Conservation (phyloP, 2,113 vertebrate species). For the Morone chrysops region DNA sequence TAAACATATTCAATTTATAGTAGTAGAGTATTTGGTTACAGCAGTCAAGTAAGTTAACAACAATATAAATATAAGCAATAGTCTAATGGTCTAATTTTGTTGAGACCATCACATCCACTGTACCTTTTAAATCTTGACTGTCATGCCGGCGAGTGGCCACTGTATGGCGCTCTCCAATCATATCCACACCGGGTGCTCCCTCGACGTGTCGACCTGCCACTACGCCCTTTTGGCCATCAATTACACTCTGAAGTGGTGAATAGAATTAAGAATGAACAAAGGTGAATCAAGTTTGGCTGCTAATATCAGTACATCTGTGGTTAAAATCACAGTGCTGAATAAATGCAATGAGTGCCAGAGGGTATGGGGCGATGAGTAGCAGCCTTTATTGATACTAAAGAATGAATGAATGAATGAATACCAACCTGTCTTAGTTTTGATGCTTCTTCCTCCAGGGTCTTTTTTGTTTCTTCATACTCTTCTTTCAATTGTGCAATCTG, state of each 20-base stretch:
- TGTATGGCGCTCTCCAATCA: conserved; percentile 75
- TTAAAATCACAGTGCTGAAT: background rate
- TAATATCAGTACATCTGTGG: background rate
- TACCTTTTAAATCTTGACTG: conserved; percentile 82
- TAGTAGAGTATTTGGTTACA: too few species aligned
- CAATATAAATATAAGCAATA: background rate
- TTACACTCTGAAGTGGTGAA: conserved; percentile 56
- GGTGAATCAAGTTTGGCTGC: background rate
- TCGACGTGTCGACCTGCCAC: conserved; percentile 46
- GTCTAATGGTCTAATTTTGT: too few species aligned
- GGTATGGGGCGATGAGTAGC: too few species aligned
- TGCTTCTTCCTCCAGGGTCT: conserved; percentile 82
- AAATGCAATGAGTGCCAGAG: background rate
- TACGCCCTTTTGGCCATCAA: conserved; percentile 54
- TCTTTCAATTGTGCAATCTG: conserved; percentile 93
- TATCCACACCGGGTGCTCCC: conserved; percentile 45
- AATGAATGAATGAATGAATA: background rate
- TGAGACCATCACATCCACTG: background rate
- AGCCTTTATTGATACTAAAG: too few species aligned
- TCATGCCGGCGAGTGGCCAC: conserved; percentile 71
- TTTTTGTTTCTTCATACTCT: conserved; percentile 93
- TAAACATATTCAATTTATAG: too few species aligned
- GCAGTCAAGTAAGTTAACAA: too few species aligned
- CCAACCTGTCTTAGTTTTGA: conserved; percentile 77
- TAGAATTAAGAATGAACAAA: background rate